Percentiles rank a stretch among this genome's conserved stretches.
phyloP scores from a whole-genome alignment of 2,888 invertebrate species.

The Sesia bembeciformis region DNA sequence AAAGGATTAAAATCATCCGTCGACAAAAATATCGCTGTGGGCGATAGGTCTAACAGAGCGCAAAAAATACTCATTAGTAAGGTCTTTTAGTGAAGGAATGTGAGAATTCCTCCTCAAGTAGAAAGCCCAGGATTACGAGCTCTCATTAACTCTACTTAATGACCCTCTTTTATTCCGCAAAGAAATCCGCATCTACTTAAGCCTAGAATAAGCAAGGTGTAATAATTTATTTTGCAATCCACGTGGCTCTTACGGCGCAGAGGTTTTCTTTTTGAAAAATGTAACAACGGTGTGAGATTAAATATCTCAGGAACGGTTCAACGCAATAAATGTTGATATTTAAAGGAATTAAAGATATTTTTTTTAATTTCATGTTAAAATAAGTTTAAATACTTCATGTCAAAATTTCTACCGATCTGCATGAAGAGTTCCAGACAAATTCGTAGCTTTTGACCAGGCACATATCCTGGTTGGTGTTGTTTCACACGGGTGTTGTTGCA shows the following conservation, averaged over 20 bases:
- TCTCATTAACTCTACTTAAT: slow-evolving; percentile 12
- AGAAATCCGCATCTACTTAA: slow-evolving; percentile 4
- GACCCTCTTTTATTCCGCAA: slow-evolving; percentile 5
- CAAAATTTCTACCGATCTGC: too few relatives aligned
- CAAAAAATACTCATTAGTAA: slow-evolving; percentile 9
- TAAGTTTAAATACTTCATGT: too few relatives aligned
- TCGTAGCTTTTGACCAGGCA: too few relatives aligned
- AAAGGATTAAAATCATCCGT: too few relatives aligned
- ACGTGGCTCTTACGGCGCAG: neutral
- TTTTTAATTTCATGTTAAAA: too few relatives aligned
- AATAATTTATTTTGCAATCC: slow-evolving; percentile 7
- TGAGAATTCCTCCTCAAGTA: slow-evolving; percentile 5
- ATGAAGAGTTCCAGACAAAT: too few relatives aligned
- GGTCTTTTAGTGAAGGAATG: slow-evolving; percentile 1
- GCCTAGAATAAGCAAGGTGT: slow-evolving; percentile 17
- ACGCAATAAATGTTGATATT: neutral
- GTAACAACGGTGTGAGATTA: too few relatives aligned
- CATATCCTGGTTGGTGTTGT: too few relatives aligned
- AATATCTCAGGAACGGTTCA: neutral
- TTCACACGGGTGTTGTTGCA: too few relatives aligned
- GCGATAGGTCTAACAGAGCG: neutral
- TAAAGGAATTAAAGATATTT: neutral
- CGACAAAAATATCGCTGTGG: too few relatives aligned
- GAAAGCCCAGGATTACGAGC: slow-evolving; percentile 3
- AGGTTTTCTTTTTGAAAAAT: too few relatives aligned